Evolutionary conservation across 2,797 vertebrate species (phyloP), one percentile per base, ranked within the genome.

Genomic region (Gymnodraco acuticeps): DNA sequence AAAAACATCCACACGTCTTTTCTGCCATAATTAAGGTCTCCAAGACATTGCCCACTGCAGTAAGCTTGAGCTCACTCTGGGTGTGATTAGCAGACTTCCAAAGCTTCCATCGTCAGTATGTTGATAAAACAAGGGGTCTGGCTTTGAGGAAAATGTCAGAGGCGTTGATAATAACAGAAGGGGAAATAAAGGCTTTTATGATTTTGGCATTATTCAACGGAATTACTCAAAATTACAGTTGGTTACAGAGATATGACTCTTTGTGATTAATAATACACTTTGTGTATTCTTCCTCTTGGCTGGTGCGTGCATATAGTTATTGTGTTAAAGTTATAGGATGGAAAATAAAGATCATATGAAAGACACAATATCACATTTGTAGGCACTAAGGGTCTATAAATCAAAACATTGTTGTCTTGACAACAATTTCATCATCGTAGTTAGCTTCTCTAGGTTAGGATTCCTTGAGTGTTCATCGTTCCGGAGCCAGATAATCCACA

Each of bases 81-180:
- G 42, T 46, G 75, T 55, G 84, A 90, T 72, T 68, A 73, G 77
- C 69, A 68, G 27, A n/a, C 50, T 3, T 80, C 84, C 81, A 86
- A 77, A 43, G 41, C 73, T 53, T 78, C 53, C 33, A 38, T n/a
- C 68, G 70, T 74, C 79, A 58, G 75, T 68, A 81, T 87, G 83
- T 86, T 88, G 86, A 91, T 91, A 69, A 84, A 91, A 90, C 91
- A 87, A 14, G 19, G 67, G 55, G 64, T 38, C 23, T 48, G 56
- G 64, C 75, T 80, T 78, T 70, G 46, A 73, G 60, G 47, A 53
- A 90, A 91, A 88, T 84, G 84, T 89, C 87, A 88, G 12, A 41
- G 3, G 53, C 78, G 89, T 86, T 89, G 76, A 81, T 80, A 41
- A 70, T 62, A 84, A 77, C 67, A 61, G 10, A 64, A 43, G 63